Percentiles rank a stretch among this genome's conserved stretches.
phyloP scores from a whole-genome alignment of 2,888 invertebrate genomes.

The Cenopis cana region DNA sequence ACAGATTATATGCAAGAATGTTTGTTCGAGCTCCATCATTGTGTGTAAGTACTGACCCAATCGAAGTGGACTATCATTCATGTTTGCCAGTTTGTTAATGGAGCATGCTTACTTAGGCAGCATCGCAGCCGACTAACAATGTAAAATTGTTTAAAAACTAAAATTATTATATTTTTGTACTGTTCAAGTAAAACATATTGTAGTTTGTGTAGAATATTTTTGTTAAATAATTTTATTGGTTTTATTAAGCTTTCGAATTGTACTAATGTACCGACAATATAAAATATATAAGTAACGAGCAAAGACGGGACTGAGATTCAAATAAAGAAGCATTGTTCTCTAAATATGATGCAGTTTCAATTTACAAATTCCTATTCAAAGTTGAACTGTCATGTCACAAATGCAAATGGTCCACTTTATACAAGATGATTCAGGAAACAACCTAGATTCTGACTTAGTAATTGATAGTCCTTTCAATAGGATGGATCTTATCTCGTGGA shows the following conservation, averaged over 20 bases:
- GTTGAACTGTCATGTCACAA: background rate
- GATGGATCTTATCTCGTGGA: too few species aligned
- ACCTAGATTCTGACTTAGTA: too few species aligned
- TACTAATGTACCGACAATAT: constrained; percentile 45
- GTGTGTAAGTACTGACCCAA: background rate
- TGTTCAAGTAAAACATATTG: constrained; percentile 62
- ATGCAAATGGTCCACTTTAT: too few species aligned
- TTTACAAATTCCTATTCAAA: background rate
- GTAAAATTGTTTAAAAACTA: constrained; percentile 70
- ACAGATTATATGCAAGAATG: background rate
- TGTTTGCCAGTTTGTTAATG: background rate
- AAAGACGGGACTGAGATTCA: constrained; percentile 29
- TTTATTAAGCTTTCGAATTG: constrained; percentile 53
- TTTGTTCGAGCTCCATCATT: background rate
- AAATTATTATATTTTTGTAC: constrained; percentile 78
- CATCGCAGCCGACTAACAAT: constrained; percentile 46
- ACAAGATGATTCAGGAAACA: too few species aligned
- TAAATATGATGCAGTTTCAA: constrained; percentile 12
- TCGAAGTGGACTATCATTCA: background rate
- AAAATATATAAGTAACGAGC: constrained; percentile 22
- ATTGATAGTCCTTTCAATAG: too few species aligned
- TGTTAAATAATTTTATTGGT: constrained; percentile 62
- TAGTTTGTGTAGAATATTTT: constrained; percentile 65
- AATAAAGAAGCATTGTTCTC: constrained; percentile 30
- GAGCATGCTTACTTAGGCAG: background rate